A percentile compares a stretch with the other conserved stretches of the same genome.
Conservation (phyloP, 2,888 invertebrate species). For the Athalia rosae region DNA sequence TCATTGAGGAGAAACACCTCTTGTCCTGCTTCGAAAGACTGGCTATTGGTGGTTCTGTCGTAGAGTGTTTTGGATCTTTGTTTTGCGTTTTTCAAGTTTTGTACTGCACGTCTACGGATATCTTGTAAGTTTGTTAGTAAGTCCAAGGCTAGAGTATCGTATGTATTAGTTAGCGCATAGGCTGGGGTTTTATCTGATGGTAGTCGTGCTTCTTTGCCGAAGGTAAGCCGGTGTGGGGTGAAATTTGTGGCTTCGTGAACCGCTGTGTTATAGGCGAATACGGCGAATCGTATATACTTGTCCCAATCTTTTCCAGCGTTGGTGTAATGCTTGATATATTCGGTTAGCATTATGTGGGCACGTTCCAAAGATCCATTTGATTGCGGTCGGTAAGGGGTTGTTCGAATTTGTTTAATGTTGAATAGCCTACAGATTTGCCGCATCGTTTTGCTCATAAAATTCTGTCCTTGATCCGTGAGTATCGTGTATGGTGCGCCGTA, state of each 20-base stretch:
- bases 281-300: background rate
- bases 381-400: background rate
- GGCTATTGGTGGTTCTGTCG: background rate
- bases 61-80: background rate
- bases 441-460: too few species aligned
- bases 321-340: slow-evolving; percentile 10
- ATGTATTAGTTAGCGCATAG: background rate
- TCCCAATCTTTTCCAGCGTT: slow-evolving; percentile 7
- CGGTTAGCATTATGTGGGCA: background rate
- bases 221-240: background rate
- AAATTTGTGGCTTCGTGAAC: background rate
- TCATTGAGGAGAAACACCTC: background rate
- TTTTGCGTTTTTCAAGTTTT: background rate
- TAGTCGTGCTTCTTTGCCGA: background rate
- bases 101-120: background rate
- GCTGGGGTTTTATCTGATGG: background rate
- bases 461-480: too few species aligned
- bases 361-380: slow-evolving; percentile 9
- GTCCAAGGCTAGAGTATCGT: background rate
- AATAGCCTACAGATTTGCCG: background rate
- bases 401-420: slow-evolving; percentile 14
- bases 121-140: background rate
- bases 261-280: background rate
- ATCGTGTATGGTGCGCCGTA: too few species aligned
- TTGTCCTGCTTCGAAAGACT: background rate